Evolutionary conservation across 2,888 invertebrate genomes (phyloP).

Genomic region (Lycia hirtaria): DNA sequence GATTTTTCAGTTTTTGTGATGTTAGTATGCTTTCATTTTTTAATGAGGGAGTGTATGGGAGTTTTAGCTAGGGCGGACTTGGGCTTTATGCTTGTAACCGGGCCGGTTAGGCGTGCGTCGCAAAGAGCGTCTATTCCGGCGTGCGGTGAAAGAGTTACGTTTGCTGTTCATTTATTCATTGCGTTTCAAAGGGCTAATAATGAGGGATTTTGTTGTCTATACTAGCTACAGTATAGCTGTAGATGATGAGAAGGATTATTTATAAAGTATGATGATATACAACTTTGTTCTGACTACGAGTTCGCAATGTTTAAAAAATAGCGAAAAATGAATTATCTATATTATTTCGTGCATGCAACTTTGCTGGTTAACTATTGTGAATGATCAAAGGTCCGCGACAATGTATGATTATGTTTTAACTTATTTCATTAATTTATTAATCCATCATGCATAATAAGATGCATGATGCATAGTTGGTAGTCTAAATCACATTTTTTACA

Average conservation of each 20-base stretch:
- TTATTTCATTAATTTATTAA: no score
- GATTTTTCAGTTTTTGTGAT: conserved; percentile 60
- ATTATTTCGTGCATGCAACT: no score
- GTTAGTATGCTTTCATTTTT: conserved; percentile 79
- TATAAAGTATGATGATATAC: not conserved
- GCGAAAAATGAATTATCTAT: no score
- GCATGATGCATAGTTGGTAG: no score
- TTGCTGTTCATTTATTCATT: conserved; percentile 74
- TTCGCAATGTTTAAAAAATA: no score
- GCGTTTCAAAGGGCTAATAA: conserved; percentile 57
- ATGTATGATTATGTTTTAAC: no score
- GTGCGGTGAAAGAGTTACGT: conserved; percentile 73
- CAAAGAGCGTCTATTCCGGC: conserved; percentile 58
- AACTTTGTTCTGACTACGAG: no score
- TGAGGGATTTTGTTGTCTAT: conserved; percentile 44
- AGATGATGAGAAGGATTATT: conserved; percentile 3
- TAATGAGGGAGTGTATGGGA: conserved; percentile 82
- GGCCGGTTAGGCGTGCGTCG: conserved; percentile 51
- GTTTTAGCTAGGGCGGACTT: conserved; percentile 59
- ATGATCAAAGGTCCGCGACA: no score
- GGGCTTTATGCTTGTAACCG: conserved; percentile 65
- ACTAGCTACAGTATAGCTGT: conserved; percentile 28
- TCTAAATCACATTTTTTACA: no score
- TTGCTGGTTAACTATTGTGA: no score
- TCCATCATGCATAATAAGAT: no score